Conservation (phyloP, 2,888 invertebrate species). For the Carpatolechia fugitivella region DNA sequence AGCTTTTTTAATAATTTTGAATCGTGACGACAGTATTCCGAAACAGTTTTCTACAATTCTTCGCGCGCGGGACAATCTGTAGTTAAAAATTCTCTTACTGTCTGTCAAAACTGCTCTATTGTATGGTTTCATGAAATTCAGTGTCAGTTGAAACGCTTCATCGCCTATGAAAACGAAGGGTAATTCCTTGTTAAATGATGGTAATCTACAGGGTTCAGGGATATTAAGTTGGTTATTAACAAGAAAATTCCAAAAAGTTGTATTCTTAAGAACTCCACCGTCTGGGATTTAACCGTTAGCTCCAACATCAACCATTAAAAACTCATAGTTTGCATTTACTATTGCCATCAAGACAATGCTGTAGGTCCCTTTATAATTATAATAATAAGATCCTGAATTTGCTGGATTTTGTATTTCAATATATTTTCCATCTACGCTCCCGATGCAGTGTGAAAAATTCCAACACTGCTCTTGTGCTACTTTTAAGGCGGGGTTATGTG, state of each 20-base stretch:
- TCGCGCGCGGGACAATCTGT: slow-evolving; percentile 22
- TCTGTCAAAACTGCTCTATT: slow-evolving; percentile 5
- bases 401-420: slow-evolving; percentile 4
- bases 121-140: slow-evolving; percentile 16
- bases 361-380: slow-evolving; percentile 13
- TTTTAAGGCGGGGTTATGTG: too few relatives aligned
- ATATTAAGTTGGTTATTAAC: not conserved
- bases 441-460: not conserved
- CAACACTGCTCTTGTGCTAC: too few relatives aligned
- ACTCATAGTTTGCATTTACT: slow-evolving; percentile 11
- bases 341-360: slow-evolving; percentile 15
- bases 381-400: slow-evolving; percentile 13
- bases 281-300: slow-evolving; percentile 14
- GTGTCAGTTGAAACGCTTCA: slow-evolving; percentile 19
- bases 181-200: slow-evolving; percentile 9
- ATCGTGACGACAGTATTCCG: slow-evolving; percentile 19
- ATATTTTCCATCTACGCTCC: slow-evolving; percentile 18
- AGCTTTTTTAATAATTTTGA: slow-evolving; percentile 18
- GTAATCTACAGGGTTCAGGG: slow-evolving; percentile 10
- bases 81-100: slow-evolving; percentile 21
- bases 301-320: slow-evolving; percentile 17
- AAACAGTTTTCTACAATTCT: slow-evolving; percentile 21
- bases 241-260: not conserved
- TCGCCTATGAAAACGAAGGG: slow-evolving; percentile 22
- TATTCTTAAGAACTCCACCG: slow-evolving; percentile 10